These are phyloP conservation scores for Geotrupes spiniger DNA, from an alignment of 2,888 invertebrate species.

Conservation along the genomic window DNA sequence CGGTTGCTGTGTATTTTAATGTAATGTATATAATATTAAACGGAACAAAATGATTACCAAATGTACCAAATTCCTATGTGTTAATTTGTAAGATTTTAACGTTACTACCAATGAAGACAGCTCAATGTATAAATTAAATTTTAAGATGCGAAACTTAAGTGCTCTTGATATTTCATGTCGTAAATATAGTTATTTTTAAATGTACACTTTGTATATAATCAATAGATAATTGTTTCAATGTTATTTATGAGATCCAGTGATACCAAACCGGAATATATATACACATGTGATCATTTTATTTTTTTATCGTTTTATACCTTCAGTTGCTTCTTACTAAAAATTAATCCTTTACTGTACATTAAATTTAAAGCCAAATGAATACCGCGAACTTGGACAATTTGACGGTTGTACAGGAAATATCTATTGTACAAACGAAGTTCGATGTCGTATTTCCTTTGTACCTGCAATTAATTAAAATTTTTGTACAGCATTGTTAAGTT, in stretches of 20 bases:
- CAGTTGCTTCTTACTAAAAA: too few species aligned
- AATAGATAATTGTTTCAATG: conserved; percentile 48
- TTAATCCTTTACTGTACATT: too few species aligned
- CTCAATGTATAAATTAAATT: conserved; percentile 45
- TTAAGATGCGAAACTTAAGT: conserved; percentile 51
- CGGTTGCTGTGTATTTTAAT: conserved; percentile 8
- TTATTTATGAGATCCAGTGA: conserved; percentile 40
- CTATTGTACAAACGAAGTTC: too few species aligned
- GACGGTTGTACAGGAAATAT: too few species aligned
- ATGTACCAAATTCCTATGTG: conserved; percentile 46
- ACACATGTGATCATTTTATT: conserved; percentile 4
- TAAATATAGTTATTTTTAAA: conserved; percentile 51
- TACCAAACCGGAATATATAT: conserved; percentile 27
- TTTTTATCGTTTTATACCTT: neutral
- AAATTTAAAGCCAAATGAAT: too few species aligned
- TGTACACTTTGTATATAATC: conserved; percentile 53
- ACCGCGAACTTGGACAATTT: too few species aligned
- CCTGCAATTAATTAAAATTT: too few species aligned
- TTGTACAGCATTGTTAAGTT: too few species aligned
- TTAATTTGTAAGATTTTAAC: conserved; percentile 37
- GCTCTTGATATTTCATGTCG: conserved; percentile 53
- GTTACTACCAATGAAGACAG: conserved; percentile 46
- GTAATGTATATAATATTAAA: conserved; percentile 23
- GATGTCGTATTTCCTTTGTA: too few species aligned
- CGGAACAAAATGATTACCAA: conserved; percentile 41